Evolutionary conservation across 2,113 vertebrate species (phyloP).

Genomic region (Lipophrys pholis): DNA sequence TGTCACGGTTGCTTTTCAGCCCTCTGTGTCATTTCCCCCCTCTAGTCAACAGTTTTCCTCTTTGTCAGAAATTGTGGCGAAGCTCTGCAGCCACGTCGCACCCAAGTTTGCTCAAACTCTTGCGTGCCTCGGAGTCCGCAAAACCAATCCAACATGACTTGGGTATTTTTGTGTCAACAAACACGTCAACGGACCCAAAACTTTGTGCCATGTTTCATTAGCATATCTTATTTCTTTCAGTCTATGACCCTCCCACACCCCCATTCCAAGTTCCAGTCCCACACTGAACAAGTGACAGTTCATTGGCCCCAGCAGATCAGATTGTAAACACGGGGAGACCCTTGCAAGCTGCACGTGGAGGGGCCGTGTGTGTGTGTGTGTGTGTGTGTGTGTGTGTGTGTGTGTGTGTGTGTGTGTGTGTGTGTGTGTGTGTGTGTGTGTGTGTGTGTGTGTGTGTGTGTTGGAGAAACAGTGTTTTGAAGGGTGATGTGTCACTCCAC

Average conservation of each 20-base stretch:
- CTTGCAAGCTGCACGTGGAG: constrained; percentile 72
- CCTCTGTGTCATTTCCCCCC: constrained; percentile 2
- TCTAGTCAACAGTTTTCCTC: constrained; percentile 44
- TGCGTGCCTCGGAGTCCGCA: constrained; percentile 6
- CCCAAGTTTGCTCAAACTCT: constrained; percentile 55
- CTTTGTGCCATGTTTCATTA: constrained; percentile 47
- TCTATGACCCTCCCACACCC: constrained; percentile 14
- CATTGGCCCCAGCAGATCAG: constrained; percentile 39
- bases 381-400: constrained; percentile 18
- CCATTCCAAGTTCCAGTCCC: neutral
- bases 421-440: constrained; percentile 18
- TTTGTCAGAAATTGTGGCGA: constrained; percentile 50
- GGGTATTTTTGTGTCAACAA: constrained; percentile 34
- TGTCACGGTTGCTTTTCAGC: constrained; percentile 52
- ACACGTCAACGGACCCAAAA: constrained; percentile 52
- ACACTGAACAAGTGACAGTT: constrained; percentile 42
- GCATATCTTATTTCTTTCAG: constrained; percentile 36
- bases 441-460: constrained; percentile 12
- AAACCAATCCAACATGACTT: neutral
- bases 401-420: constrained; percentile 18
- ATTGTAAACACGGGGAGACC: constrained; percentile 73
- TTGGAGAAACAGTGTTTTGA: neutral
- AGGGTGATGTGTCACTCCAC: constrained; percentile 38
- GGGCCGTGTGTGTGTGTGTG: constrained; percentile 9
- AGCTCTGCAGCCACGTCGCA: constrained; percentile 60